These are phyloP conservation scores for Rotaria socialis DNA, from an alignment of 2,888 invertebrate species.

Conservation along the genomic window DNA sequence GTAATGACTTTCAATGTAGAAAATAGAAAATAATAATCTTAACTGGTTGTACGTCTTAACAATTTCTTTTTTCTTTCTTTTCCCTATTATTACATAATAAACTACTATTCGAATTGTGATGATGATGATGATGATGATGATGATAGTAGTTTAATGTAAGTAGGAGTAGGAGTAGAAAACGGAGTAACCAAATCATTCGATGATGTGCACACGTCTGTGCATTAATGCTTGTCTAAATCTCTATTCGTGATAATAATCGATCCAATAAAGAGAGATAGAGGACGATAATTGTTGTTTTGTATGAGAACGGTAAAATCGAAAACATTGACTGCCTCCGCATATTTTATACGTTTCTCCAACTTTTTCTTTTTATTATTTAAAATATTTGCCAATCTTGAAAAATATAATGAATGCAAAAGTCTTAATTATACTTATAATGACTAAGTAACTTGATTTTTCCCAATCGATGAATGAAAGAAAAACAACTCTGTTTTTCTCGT, in stretches of 20 bases:
- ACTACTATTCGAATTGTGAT: background rate
- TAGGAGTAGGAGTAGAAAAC: background rate
- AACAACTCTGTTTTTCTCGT: background rate
- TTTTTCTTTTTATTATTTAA: too few relatives aligned
- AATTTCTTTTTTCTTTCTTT: background rate
- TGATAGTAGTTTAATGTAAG: background rate
- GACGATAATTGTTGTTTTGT: background rate
- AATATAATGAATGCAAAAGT: too few relatives aligned
- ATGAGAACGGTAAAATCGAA: background rate
- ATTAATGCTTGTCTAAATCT: background rate
- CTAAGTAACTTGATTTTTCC: background rate
- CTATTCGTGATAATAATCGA: slow-evolving; percentile 1
- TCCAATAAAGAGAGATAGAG: background rate
- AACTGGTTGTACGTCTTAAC: background rate
- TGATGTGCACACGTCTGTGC: background rate
- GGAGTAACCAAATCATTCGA: background rate
- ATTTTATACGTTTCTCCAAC: too few relatives aligned
- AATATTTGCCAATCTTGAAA: too few relatives aligned
- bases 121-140: background rate
- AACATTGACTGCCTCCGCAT: too few relatives aligned
- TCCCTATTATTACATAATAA: background rate
- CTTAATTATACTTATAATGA: background rate
- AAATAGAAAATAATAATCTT: background rate
- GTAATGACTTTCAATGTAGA: background rate
- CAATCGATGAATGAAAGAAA: background rate